Evolutionary conservation across 1,140 invertebrate genomes (phyloP).

Genomic region (Penaeus vannamei): DNA sequence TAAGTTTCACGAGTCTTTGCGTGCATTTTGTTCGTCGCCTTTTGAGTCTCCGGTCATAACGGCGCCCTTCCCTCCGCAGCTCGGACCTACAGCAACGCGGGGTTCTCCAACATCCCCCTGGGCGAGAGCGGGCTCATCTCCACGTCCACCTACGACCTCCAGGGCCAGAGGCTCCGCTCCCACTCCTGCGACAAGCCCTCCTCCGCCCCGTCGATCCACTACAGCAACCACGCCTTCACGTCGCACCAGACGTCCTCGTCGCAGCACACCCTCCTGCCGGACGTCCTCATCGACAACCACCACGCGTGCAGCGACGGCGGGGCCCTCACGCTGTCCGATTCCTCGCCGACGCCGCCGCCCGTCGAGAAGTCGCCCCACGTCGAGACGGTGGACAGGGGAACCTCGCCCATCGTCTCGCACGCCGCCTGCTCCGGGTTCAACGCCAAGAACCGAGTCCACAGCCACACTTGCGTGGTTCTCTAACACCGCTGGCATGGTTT

Average conservation of each 20-base stretch:
- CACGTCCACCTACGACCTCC: neutral
- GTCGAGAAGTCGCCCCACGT: neutral
- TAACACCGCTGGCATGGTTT: constrained; percentile 24
- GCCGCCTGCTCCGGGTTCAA: constrained; percentile 5
- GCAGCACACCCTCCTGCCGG: constrained; percentile 33
- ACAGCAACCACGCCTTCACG: constrained; percentile 1
- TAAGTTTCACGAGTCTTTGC: too few species aligned
- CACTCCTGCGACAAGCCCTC: constrained; percentile 47
- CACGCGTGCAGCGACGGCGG: constrained; percentile 30
- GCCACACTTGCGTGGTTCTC: constrained; percentile 53
- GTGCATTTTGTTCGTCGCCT: too few species aligned
- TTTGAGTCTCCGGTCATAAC: neutral
- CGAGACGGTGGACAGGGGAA: constrained; percentile 46
- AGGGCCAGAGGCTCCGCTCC: constrained; percentile 34
- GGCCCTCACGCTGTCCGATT: neutral
- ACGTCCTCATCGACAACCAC: constrained; percentile 63
- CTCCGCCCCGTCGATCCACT: neutral
- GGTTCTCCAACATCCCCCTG: constrained; percentile 36
- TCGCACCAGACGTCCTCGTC: neutral
- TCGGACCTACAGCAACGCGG: constrained; percentile 52
- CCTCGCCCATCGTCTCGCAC: constrained; percentile 52
- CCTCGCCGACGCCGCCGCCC: neutral
- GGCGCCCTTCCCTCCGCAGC: neutral
- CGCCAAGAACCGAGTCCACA: constrained; percentile 49
- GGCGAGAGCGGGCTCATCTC: neutral